These are phyloP conservation scores for Aleiodes alternator DNA, from an alignment of 2,888 invertebrate species.

Conservation along the genomic window DNA sequence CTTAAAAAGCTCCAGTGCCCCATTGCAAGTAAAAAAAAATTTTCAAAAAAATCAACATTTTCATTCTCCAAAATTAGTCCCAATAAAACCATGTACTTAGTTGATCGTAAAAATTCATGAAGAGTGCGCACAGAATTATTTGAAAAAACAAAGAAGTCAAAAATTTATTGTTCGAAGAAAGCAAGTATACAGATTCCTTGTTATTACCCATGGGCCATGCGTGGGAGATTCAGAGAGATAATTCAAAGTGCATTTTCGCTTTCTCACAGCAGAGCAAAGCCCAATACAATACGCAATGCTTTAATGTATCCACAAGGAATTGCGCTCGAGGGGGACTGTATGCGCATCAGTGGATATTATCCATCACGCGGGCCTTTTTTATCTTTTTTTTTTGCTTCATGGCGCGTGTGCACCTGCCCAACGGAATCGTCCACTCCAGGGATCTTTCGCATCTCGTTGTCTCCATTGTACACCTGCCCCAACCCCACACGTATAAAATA, in stretches of 20 bases:
- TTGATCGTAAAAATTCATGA: constrained; percentile 22
- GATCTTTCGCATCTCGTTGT: constrained; percentile 28
- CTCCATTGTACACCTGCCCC: constrained; percentile 28
- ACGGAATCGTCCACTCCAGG: not conserved
- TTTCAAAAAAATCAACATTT: not conserved
- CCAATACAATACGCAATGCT: constrained; percentile 18
- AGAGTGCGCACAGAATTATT: not conserved
- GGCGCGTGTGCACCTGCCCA: constrained; percentile 29
- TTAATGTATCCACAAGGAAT: constrained; percentile 14
- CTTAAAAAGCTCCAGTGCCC: too few relatives aligned
- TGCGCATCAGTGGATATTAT: constrained; percentile 34
- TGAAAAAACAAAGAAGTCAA: not conserved
- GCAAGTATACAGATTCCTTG: not conserved
- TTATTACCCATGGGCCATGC: constrained; percentile 20
- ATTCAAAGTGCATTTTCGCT: constrained; percentile 22
- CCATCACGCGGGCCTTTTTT: constrained; percentile 12
- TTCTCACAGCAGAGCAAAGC: not conserved
- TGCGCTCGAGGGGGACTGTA: constrained; percentile 31
- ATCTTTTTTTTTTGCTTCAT: constrained; percentile 7
- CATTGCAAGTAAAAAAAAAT: not conserved
- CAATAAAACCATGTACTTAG: constrained; percentile 23
- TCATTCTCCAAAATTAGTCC: constrained; percentile 8
- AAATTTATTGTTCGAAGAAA: constrained; percentile 6
- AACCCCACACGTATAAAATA: constrained; percentile 17
- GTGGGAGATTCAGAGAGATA: constrained; percentile 29